phyloP scores from a whole-genome alignment of 2,113 vertebrate genomes.

The Catharus fuscescens region DNA sequence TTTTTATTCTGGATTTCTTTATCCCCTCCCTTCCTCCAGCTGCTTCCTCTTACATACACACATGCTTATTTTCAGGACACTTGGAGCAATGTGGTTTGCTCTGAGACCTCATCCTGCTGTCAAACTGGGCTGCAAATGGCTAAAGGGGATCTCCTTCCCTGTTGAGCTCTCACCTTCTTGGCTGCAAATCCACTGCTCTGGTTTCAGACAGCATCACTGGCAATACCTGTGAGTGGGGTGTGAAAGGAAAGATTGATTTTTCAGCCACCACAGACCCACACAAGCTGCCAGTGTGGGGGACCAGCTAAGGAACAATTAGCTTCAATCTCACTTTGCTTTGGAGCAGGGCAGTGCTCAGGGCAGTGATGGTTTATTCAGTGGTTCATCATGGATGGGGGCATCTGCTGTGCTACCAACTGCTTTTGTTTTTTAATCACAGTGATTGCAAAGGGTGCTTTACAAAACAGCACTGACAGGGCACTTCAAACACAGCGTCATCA shows the following conservation, averaged over 20 bases:
- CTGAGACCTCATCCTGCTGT: background rate
- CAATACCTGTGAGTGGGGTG: fast-evolving
- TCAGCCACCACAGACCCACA: background rate
- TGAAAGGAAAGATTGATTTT: background rate
- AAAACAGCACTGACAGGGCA: slow-evolving; percentile 1
- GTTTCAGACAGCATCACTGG: background rate
- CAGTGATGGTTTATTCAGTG: background rate
- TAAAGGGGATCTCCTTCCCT: background rate
- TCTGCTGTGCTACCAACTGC: background rate
- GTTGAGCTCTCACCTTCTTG: background rate
- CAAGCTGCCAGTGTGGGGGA: background rate
- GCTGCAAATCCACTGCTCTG: background rate
- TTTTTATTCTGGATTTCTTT: background rate
- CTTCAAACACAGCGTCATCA: background rate
- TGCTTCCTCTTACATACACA: background rate
- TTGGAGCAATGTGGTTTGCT: background rate
- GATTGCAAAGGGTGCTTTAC: slow-evolving; percentile 26
- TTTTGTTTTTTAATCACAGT: slow-evolving; percentile 14
- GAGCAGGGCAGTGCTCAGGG: background rate
- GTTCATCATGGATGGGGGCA: background rate
- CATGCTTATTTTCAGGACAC: background rate
- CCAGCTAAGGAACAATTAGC: background rate
- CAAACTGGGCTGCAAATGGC: background rate
- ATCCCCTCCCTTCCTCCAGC: background rate
- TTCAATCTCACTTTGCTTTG: background rate